These are phyloP conservation scores for Drosophila phalerata DNA, from an alignment of 2,888 invertebrate genomes.

Conservation along the genomic window DNA sequence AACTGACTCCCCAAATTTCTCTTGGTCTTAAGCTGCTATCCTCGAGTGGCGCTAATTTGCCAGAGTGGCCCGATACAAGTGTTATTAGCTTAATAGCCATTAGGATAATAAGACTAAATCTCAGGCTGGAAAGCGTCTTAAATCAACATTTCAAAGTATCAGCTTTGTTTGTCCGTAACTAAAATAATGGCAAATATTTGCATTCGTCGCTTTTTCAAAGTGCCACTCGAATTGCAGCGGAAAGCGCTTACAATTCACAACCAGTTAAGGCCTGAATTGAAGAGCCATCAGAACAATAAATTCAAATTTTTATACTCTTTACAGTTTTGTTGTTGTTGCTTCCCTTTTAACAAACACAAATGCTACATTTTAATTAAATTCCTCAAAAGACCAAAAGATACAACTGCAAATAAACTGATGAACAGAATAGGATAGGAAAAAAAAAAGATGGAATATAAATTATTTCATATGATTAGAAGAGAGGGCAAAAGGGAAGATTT, in stretches of 20 bases:
- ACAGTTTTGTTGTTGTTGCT: slow-evolving; percentile 26
- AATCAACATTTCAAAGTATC: slow-evolving; percentile 52
- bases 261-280: slow-evolving; percentile 43
- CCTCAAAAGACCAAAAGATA: slow-evolving; percentile 38
- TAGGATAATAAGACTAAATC: slow-evolving; percentile 51
- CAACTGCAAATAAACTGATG: slow-evolving; percentile 45
- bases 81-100: slow-evolving; percentile 58
- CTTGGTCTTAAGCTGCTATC: slow-evolving; percentile 9
- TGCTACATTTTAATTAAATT: slow-evolving; percentile 62
- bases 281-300: slow-evolving; percentile 34
- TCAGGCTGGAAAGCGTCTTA: slow-evolving; percentile 29
- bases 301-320: slow-evolving; percentile 21
- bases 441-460: slow-evolving; percentile 37
- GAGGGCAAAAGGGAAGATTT: slow-evolving; percentile 35
- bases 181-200: slow-evolving; percentile 62
- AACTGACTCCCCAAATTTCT: slow-evolving; percentile 24
- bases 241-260: slow-evolving; percentile 31
- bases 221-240: slow-evolving; percentile 46
- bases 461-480: slow-evolving; percentile 40
- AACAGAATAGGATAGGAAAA: slow-evolving; percentile 6
- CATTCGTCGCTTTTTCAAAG: slow-evolving; percentile 26
- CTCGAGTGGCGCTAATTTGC: slow-evolving; percentile 49
- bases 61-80: slow-evolving; percentile 35
- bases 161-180: slow-evolving; percentile 26
- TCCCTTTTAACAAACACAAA: slow-evolving; percentile 22